Percentiles rank a stretch among this genome's conserved stretches.
Conservation (phyloP, 1,140 invertebrate genomes). For the Teleopsis dalmanni region DNA sequence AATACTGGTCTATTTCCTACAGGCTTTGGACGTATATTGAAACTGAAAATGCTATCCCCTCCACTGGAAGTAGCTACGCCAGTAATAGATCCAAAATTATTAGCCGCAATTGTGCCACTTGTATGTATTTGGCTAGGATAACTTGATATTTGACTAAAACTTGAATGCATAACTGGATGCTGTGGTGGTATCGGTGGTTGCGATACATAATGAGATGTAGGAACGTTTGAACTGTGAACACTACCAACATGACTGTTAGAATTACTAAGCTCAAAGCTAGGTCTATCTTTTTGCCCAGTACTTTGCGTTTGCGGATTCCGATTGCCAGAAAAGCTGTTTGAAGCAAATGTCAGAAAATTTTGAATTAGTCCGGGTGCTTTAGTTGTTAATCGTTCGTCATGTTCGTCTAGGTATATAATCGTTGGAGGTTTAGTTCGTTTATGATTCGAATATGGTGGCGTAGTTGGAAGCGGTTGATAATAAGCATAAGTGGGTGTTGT, state of each 20-base stretch:
- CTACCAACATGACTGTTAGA: slow-evolving; percentile 13
- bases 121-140: slow-evolving; percentile 18
- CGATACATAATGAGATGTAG: not conserved
- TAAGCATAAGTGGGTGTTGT: slow-evolving; percentile 22
- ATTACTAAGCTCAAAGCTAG: slow-evolving; percentile 8
- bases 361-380: slow-evolving; percentile 32
- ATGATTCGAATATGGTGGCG: not conserved
- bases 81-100: slow-evolving; percentile 29
- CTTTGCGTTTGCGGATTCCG: not conserved
- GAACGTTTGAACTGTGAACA: not conserved
- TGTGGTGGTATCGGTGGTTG: slow-evolving; percentile 11
- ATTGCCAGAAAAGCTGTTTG: slow-evolving; percentile 14
- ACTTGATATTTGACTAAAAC: slow-evolving; percentile 9
- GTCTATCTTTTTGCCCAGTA: not conserved
- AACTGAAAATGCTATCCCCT: slow-evolving; percentile 36
- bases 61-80: slow-evolving; percentile 36
- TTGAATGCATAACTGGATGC: slow-evolving; percentile 8
- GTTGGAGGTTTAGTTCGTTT: slow-evolving; percentile 35
- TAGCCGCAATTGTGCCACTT: slow-evolving; percentile 26
- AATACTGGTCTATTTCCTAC: not conserved
- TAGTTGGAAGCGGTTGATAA: slow-evolving; percentile 16
- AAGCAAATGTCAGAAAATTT: slow-evolving; percentile 31
- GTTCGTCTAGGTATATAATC: slow-evolving; percentile 35
- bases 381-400: slow-evolving; percentile 24
- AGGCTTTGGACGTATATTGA: slow-evolving; percentile 36